Conservation (phyloP, 2,113 vertebrate species). For the Bufo bufo region DNA sequence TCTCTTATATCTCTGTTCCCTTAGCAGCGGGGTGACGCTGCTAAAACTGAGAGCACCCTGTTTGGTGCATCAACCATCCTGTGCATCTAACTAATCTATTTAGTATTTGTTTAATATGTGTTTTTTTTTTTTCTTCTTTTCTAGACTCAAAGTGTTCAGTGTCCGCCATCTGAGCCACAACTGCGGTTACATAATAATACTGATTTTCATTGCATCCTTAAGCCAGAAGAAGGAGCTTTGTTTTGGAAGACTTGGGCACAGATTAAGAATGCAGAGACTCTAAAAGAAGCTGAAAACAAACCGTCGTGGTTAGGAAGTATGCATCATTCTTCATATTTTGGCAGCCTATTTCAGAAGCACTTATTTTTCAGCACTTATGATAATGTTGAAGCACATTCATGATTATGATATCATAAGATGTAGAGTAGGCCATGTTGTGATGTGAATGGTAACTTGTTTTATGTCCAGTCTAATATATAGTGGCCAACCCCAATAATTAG, state of each 20-base stretch:
- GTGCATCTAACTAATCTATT: too few species aligned
- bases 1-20: too few species aligned
- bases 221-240: slow-evolving; percentile 58
- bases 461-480: too few species aligned
- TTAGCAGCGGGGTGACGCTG: too few species aligned
- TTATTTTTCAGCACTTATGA: background rate
- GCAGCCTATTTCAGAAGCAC: background rate
- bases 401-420: background rate
- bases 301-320: slow-evolving; percentile 42
- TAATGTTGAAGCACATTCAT: background rate
- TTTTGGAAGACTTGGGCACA: slow-evolving; percentile 54
- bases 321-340: background rate
- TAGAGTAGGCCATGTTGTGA: background rate
- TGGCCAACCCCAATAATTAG: too few species aligned
- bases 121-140: background rate
- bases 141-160: slow-evolving; percentile 45
- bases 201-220: slow-evolving; percentile 28
- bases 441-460: background rate
- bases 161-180: slow-evolving; percentile 34
- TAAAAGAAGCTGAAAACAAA: slow-evolving; percentile 56
- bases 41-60: too few species aligned
- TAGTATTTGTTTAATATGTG: background rate
- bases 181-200: slow-evolving; percentile 38
- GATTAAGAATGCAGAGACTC: slow-evolving; percentile 58
- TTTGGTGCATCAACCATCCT: too few species aligned